These are phyloP conservation scores for Pachycephus smyrnensis DNA, from an alignment of 2,888 invertebrate genomes.

Conservation along the genomic window DNA sequence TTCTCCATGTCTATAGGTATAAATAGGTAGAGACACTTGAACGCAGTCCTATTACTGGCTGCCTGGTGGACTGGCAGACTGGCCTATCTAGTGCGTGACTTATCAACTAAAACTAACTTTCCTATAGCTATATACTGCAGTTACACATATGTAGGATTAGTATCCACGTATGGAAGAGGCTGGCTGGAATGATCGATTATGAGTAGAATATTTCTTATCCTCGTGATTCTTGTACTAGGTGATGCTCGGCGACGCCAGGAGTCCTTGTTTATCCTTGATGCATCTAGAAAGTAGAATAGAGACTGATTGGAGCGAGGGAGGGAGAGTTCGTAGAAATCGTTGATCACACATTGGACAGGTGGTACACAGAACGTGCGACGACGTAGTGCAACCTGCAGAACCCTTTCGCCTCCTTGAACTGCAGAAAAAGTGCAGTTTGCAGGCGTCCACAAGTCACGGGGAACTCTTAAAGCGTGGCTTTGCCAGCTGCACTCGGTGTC, in stretches of 20 bases:
- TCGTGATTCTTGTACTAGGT: neutral
- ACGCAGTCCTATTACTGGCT: neutral
- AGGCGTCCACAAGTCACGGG: neutral
- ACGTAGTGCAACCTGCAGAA: neutral
- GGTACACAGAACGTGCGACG: neutral
- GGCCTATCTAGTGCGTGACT: neutral
- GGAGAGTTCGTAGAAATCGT: neutral
- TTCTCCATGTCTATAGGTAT: neutral
- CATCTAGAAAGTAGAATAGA: neutral
- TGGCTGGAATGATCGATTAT: neutral
- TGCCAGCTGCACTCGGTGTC: neutral
- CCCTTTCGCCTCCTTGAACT: neutral
- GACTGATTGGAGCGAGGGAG: neutral
- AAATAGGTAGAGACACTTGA: neutral
- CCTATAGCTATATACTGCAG: neutral
- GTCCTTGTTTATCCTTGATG: neutral
- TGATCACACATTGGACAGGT: neutral
- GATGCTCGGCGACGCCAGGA: neutral
- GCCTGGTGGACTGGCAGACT: neutral
- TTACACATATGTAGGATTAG: neutral
- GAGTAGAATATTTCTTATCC: neutral
- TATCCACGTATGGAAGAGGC: neutral
- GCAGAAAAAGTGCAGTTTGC: neutral
- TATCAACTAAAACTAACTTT: neutral
- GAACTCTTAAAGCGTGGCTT: neutral